These are phyloP conservation scores for Pseudolycoriella hygida DNA, from an alignment of 2,888 invertebrate genomes.

Conservation along the genomic window DNA sequence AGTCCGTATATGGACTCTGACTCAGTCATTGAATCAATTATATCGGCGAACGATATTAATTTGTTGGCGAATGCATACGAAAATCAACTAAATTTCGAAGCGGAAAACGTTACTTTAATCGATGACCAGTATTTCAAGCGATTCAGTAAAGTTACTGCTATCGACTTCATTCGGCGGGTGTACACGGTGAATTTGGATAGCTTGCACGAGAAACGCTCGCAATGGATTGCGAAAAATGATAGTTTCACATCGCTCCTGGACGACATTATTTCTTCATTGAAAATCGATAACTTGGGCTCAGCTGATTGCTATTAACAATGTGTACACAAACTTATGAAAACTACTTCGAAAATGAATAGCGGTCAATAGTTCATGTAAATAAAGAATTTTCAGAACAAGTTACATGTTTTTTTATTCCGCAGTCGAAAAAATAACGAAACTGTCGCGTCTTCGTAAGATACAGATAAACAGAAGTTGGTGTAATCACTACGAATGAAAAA, in stretches of 20 bases:
- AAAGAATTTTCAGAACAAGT: background rate
- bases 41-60: constrained; percentile 42
- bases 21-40: constrained; percentile 46
- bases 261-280: constrained; percentile 48
- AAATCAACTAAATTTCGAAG: constrained; percentile 27
- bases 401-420: too few relatives aligned
- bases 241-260: constrained; percentile 52
- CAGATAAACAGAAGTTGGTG: too few relatives aligned
- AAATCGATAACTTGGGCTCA: constrained; percentile 36
- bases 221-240: constrained; percentile 50
- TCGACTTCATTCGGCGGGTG: constrained; percentile 40
- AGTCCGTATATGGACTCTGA: constrained; percentile 23
- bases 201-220: constrained; percentile 38
- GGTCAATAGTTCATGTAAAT: background rate
- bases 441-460: too few relatives aligned
- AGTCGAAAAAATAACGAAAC: too few relatives aligned
- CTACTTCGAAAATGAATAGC: background rate
- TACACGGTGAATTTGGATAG: constrained; percentile 39
- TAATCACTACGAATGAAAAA: too few relatives aligned
- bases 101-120: constrained; percentile 7
- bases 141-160: constrained; percentile 30
- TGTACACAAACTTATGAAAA: background rate
- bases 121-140: constrained; percentile 24
- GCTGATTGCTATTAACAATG: constrained; percentile 50
- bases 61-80: constrained; percentile 42